Conservation (phyloP, 37 sponge, comb jelly and placozoan species). For the Theonella swinhoei region DNA sequence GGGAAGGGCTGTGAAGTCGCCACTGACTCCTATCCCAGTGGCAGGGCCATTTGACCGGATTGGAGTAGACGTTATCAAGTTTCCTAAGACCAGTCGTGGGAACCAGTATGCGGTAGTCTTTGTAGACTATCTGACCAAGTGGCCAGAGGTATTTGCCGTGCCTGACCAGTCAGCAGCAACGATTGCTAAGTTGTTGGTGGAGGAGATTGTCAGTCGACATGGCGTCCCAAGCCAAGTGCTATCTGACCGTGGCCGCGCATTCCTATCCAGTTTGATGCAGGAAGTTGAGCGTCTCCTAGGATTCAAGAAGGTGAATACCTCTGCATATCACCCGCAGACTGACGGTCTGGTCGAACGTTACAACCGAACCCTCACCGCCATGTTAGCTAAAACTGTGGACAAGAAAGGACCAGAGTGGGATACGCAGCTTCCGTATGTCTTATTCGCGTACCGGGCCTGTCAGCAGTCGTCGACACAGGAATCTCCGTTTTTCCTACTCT, state of each 20-base stretch:
- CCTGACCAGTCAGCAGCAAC: slow-evolving; percentile 29
- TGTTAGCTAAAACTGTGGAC: slow-evolving; percentile 35
- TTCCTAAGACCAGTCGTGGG: slow-evolving; percentile 36
- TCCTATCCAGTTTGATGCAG: slow-evolving; percentile 19
- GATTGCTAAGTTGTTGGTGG: slow-evolving; percentile 51
- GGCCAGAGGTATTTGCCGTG: slow-evolving; percentile 48
- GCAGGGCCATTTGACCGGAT: slow-evolving; percentile 51
- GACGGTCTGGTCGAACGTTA: slow-evolving; percentile 51
- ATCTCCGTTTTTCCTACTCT: slow-evolving; percentile 36
- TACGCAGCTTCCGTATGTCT: slow-evolving; percentile 9
- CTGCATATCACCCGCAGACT: too few species aligned
- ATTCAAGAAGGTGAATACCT: too few species aligned
- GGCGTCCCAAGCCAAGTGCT: slow-evolving; percentile 35
- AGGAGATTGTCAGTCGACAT: slow-evolving; percentile 32
- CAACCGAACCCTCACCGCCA: slow-evolving; percentile 21
- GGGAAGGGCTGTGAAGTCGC: slow-evolving; percentile 21
- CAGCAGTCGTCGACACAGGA: slow-evolving; percentile 26
- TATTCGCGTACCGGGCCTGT: slow-evolving; percentile 47
- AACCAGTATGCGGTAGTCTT: slow-evolving; percentile 64
- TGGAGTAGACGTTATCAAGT: slow-evolving; percentile 50
- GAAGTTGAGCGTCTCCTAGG: slow-evolving; percentile 8
- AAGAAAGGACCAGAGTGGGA: slow-evolving; percentile 31
- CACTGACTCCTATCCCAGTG: slow-evolving; percentile 68
- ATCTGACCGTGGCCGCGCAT: slow-evolving; percentile 38
- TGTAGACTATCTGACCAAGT: slow-evolving; percentile 65